A percentile compares a stretch with the other conserved stretches of the same genome.
These are phyloP conservation scores for Lepus americanus DNA, from an alignment of 2,113 vertebrate genomes.

Conservation along the genomic window DNA sequence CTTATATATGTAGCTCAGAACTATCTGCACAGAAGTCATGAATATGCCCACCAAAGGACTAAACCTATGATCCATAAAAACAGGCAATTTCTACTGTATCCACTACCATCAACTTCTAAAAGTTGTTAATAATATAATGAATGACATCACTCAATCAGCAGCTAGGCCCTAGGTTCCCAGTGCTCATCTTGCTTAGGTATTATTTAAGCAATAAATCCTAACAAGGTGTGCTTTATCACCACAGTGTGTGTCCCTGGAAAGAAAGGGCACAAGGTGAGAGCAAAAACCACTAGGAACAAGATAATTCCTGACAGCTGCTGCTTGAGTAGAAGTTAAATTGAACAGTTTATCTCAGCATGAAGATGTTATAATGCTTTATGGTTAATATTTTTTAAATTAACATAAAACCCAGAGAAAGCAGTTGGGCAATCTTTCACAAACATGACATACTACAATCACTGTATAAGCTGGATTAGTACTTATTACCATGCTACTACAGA, in stretches of 20 bases:
- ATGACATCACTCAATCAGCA: slow-evolving; percentile 85
- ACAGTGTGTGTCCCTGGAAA: slow-evolving; percentile 84
- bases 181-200: slow-evolving; percentile 86
- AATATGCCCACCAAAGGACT: slow-evolving; percentile 76
- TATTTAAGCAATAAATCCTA: slow-evolving; percentile 89
- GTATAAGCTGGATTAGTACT: slow-evolving; percentile 91
- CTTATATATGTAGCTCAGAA: slow-evolving; percentile 68
- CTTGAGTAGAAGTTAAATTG: slow-evolving; percentile 90
- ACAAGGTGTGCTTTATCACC: slow-evolving; percentile 88
- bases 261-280: slow-evolving; percentile 88
- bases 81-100: slow-evolving; percentile 21
- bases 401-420: slow-evolving; percentile 90
- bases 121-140: slow-evolving; percentile 81
- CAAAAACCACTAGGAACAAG: slow-evolving; percentile 86
- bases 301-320: slow-evolving; percentile 91
- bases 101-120: slow-evolving; percentile 34
- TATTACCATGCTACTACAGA: slow-evolving; percentile 90
- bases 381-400: slow-evolving; percentile 92
- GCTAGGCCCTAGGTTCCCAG: slow-evolving; percentile 84
- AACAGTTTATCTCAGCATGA: slow-evolving; percentile 91
- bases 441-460: slow-evolving; percentile 91
- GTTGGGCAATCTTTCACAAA: slow-evolving; percentile 91
- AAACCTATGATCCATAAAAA: not conserved
- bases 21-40: slow-evolving; percentile 59
- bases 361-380: slow-evolving; percentile 91